Evolutionary conservation across 2,888 invertebrate species (phyloP).

Genomic region (Hyposoter didymator): DNA sequence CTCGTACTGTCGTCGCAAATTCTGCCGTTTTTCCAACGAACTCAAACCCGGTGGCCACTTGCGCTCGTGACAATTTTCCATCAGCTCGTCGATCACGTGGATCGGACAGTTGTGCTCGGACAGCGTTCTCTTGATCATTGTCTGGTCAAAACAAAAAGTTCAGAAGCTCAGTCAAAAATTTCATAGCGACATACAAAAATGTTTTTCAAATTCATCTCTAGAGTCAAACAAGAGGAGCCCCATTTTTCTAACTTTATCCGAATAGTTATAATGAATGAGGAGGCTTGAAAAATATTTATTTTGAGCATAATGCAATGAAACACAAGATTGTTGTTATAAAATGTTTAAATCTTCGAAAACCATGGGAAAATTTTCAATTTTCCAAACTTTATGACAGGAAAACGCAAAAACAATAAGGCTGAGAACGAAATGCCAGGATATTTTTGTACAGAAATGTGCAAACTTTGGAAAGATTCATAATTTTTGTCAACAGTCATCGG

Average conservation of each 20-base stretch:
- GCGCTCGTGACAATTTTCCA: conserved; percentile 98
- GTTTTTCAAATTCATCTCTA: background rate
- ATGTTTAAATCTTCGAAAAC: too few relatives aligned
- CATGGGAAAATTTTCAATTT: too few relatives aligned
- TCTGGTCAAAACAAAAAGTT: conserved; percentile 85
- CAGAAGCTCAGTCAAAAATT: background rate
- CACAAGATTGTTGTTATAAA: background rate
- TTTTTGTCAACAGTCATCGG: background rate
- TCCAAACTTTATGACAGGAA: background rate
- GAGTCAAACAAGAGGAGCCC: background rate
- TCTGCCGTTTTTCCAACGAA: conserved; percentile 96
- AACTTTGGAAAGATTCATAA: background rate
- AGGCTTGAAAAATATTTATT: background rate
- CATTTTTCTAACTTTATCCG: background rate
- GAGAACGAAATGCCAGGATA: background rate
- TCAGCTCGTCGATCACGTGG: conserved; percentile 96
- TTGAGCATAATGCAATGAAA: background rate
- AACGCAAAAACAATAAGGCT: background rate
- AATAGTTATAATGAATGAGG: background rate
- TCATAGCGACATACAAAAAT: background rate
- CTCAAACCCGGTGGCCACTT: conserved; percentile 97
- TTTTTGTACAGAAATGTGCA: background rate
- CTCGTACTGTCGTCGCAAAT: conserved; percentile 96
- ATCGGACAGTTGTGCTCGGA: conserved; percentile 97
- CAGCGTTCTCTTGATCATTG: conserved; percentile 96